Evolutionary conservation across 23 tunicate species (phyloP), one percentile per base, ranked within the genome.

Genomic region (Ciona savignyi): DNA sequence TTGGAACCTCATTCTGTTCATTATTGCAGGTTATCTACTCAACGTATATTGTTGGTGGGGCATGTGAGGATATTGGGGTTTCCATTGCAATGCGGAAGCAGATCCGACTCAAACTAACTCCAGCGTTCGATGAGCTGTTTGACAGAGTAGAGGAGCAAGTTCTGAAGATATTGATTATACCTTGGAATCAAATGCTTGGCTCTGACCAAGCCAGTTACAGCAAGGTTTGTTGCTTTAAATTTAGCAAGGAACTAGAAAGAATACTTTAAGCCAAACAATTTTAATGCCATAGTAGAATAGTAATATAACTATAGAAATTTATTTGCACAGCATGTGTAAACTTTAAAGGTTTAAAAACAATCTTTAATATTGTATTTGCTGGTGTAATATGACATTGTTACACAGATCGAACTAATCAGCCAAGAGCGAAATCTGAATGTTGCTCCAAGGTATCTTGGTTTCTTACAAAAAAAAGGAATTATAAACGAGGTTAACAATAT

Each of bases 161-260:
- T 25, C 48, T 90, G 34, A 83, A 74, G 61, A 24, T 79, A 2
- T 65, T 90, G 2, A 76, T 90, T 48, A 68, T 78, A 1, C 90
- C 97, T 21, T 90, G 97, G 97, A 90, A 90, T 51, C 65, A 65
- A 29, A 90, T 90, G 97, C 70, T 90, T 19, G 85, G 82, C 42
- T 25, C 51, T 30, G 97, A 90, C 63, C 71, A 80, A 62, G 90
- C 74, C 25, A 77, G 82, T 26, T 83, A 83, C 80, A 75, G 63
- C 34, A 79, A 81, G 70, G 97, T 90, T 19, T 27, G 35, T 1
- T 23, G 32, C 15, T 26, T 28, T 68, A 28, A 68, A 26, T 15
- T 29, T 68, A 27, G 22, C 48, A 19, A 4, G 30, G 20, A 9
- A 9, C 30, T n/a, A n/a, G n/a, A n/a, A n/a, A n/a, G 20, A 49